phyloP scores from a whole-genome alignment of 2,888 invertebrate genomes.

The Metallyticus violacea region DNA sequence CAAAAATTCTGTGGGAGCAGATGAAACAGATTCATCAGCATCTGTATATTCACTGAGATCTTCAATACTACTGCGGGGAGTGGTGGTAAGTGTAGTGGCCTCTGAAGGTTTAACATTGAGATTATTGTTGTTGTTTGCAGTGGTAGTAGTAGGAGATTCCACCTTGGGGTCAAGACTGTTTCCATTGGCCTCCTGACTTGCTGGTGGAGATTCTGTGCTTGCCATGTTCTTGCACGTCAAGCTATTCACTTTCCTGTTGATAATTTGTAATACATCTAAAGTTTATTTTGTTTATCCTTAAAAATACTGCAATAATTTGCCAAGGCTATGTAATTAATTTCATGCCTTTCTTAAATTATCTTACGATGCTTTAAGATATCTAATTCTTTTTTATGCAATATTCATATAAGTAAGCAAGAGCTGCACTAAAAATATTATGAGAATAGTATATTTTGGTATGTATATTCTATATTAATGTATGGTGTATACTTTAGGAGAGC shows the following conservation, averaged over 20 bases:
- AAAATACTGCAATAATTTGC: too few relatives aligned
- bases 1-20: conserved; percentile 73
- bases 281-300: too few relatives aligned
- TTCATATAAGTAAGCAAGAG: too few relatives aligned
- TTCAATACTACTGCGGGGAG: conserved; percentile 52
- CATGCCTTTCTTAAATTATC: too few relatives aligned
- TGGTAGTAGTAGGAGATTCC: not conserved
- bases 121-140: not conserved
- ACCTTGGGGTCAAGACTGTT: not conserved
- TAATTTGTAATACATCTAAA: too few relatives aligned
- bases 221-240: not conserved
- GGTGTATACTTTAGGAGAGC: too few relatives aligned
- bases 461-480: too few relatives aligned
- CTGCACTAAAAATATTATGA: too few relatives aligned
- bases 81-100: not conserved
- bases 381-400: too few relatives aligned
- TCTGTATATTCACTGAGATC: conserved; percentile 67
- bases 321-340: too few relatives aligned
- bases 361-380: too few relatives aligned
- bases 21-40: conserved; percentile 64
- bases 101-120: not conserved
- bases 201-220: not conserved
- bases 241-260: not conserved
- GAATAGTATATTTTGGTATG: too few relatives aligned
- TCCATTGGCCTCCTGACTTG: not conserved